Conservation (phyloP, 1,140 invertebrate genomes). For the Scaptodrosophila lebanonensis region DNA sequence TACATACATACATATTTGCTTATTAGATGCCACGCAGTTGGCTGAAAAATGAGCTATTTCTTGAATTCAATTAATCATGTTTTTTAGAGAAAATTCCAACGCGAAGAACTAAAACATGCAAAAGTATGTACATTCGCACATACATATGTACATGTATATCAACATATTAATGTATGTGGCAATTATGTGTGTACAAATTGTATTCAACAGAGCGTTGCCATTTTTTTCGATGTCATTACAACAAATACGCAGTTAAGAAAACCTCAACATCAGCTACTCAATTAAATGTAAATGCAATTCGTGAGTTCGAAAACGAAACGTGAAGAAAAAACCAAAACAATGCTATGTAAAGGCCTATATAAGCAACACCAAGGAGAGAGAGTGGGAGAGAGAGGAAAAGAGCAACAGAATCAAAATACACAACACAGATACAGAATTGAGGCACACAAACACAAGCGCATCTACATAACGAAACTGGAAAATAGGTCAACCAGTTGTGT, state of each 20-base stretch:
- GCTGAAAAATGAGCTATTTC: conserved; percentile 69
- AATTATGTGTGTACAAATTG: too few species aligned
- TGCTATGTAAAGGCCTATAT: conserved; percentile 27
- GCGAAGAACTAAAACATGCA: conserved; percentile 6
- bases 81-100: conserved; percentile 64
- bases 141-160: too few species aligned
- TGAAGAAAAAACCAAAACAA: conserved; percentile 65
- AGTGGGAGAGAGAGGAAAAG: conserved; percentile 43
- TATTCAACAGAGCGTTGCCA: conserved; percentile 57
- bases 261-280: conserved; percentile 29
- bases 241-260: conserved; percentile 73
- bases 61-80: conserved; percentile 71
- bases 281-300: conserved; percentile 57
- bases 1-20: too few species aligned
- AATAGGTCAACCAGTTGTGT: conserved; percentile 66
- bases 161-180: too few species aligned
- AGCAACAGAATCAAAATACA: conserved; percentile 32
- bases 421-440: conserved; percentile 28
- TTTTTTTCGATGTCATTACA: conserved; percentile 37
- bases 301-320: conserved; percentile 58
- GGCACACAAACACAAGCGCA: conserved; percentile 16
- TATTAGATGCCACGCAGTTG: too few species aligned
- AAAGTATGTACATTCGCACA: conserved; percentile 13
- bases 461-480: conserved; percentile 63
- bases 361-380: neutral